Evolutionary conservation across 2,888 invertebrate species (phyloP), one percentile per base, ranked within the genome.

Genomic region (Epinotia bilunana): DNA sequence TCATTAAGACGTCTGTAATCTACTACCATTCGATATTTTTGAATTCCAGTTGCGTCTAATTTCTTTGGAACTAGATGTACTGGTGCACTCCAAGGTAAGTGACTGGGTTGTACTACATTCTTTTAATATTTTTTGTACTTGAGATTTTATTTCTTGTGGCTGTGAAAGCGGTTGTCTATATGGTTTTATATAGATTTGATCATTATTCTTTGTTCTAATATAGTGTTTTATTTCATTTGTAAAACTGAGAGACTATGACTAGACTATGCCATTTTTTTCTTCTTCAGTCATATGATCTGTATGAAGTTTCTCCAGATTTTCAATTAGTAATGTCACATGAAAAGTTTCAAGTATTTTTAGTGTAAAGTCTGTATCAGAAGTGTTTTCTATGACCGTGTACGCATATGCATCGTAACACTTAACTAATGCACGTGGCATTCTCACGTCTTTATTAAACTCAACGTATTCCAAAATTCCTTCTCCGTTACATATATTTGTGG

Each of bases 131-230:
- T 43, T 62, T 43, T 62, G 39, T 9, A 62, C 62, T 43, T 62
- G 43, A 1, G 46, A 78, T 72, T 76, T 77, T 60, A 62, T 76
- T 58, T 72, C 68, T 49, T 60, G 61, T 57, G 70, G 57, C 53
- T 77, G 74, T 62, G 57, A 62, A 72, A 70, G 74, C 7, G 74
- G 64, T 72, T 71, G 67, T 58, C 73, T 69, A 76, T 57, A 69
- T n/a, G 63, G 76, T 63, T 71, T 55, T 33, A 72, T 69, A 61
- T 76, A 76, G 63, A 73, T 76, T 12, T 72, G 72, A 46, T 55
- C 28, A 28, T 63, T 55, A 62, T 64, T 58, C 7, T 72, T 72
- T 11, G 72, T 65, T 7, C 64, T 28, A 28, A 72, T 72, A 16
- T 65, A 33, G 33, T 72, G 72, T 39, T 72, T 72, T 16, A 72